Conservation (phyloP, 2,888 invertebrate species). For the Leptinotarsa juncta region DNA sequence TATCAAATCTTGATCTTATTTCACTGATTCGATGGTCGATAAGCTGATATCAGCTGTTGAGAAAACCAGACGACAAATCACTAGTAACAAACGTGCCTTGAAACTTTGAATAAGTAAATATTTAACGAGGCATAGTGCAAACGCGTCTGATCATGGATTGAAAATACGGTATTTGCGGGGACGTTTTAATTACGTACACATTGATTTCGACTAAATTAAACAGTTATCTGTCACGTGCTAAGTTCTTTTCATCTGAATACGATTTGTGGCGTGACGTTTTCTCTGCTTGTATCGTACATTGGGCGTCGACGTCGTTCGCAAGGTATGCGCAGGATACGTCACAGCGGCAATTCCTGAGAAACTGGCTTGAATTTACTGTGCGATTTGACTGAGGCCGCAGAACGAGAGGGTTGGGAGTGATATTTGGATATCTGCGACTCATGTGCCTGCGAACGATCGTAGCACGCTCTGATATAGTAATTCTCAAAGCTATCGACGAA, state of each 20-base stretch:
- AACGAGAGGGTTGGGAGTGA: too few species aligned
- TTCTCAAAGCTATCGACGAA: too few species aligned
- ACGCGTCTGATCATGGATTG: conserved; percentile 1
- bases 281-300: not conserved
- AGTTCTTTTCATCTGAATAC: not conserved
- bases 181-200: conserved; percentile 8
- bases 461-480: too few species aligned
- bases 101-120: not conserved
- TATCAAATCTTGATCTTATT: not conserved
- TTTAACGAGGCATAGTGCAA: not conserved
- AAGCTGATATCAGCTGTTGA: conserved; percentile 16
- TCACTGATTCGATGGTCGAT: not conserved
- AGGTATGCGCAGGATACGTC: too few species aligned
- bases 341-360: too few species aligned
- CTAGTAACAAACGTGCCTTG: conserved; percentile 3
- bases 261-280: not conserved
- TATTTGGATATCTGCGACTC: too few species aligned
- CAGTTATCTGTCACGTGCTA: conserved; percentile 1
- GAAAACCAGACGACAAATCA: conserved; percentile 1
- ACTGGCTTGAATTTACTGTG: too few species aligned
- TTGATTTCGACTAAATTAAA: conserved; percentile 7
- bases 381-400: too few species aligned
- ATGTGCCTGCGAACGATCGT: too few species aligned
- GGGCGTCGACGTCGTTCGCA: not conserved
- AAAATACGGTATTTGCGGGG: conserved; percentile 2